Evolutionary conservation across 2,888 invertebrate genomes (phyloP), one percentile per base, ranked within the genome.

Genomic region (Silvanus unidentatus): DNA sequence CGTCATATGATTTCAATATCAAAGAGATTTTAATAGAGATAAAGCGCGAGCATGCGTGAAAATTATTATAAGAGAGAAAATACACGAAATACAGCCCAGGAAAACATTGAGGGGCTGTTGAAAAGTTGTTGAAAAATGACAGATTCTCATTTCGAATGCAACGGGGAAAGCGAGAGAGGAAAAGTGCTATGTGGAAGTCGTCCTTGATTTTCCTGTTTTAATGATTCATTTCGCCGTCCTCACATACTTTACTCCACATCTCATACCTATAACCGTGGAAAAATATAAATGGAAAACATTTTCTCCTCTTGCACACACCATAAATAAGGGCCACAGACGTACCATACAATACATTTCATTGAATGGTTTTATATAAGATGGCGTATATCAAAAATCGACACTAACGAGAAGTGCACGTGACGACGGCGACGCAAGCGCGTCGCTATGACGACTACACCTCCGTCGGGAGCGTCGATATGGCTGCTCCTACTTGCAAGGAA

Each of bases 341-440:
- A 22, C 3, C 8, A 22, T 22, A 22, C 32, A 32, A 32, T 32
- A 22, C 8, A 22, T 22, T 22, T 5, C 22, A 8, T 3, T 12
- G 37, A 37, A 37, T 15, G 15, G 15, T 50, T 52, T 54, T 52
- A 52, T 64, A 69, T 72, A 71, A 71, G 71, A 72, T 72, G 71
- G 72, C 71, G 71, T 71, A 72, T 64, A 71, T 71, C 71, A 71
- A 71, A 72, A 71, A 71, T 71, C 70, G 72, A 71, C 70, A 64
- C 64, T 64, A 65, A 67, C 66, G 65, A 68, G 65, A 59, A 59
- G 59, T 58, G 64, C 66, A 66, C 67, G 69, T 68, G 66, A 56
- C 55, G 60, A 50, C 58, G 60, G 55, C 60, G 60, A 64, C 66
- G 65, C 65, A 61, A 57, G 63, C 63, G 62, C 56, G 66, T 66